These are phyloP conservation scores for Anthopleura sola DNA, from an alignment of 64 coral and sea anemone species.

Conservation along the genomic window DNA sequence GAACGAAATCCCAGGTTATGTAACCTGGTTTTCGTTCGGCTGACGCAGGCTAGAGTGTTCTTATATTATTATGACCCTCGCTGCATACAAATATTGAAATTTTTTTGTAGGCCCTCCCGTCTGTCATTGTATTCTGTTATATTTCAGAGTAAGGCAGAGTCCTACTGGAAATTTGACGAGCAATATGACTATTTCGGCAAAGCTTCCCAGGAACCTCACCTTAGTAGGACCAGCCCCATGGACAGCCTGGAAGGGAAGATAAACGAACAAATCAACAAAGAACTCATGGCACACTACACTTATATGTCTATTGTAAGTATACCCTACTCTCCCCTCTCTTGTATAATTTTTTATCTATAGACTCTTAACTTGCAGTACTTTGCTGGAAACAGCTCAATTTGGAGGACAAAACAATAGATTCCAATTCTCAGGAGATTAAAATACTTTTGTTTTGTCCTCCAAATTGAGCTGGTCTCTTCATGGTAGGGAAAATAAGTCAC, in stretches of 20 bases:
- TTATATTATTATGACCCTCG: background rate
- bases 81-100: background rate
- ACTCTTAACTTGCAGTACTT: background rate
- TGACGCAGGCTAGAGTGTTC: too few species aligned
- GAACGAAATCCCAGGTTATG: too few species aligned
- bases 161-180: background rate
- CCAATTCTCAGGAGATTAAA: too few species aligned
- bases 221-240: background rate
- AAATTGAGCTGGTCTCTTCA: too few species aligned
- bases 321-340: background rate
- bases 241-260: constrained; percentile 18
- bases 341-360: background rate
- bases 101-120: background rate
- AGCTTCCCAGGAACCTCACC: background rate
- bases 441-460: too few species aligned
- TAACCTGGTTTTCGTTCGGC: too few species aligned
- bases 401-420: too few species aligned
- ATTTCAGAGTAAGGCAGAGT: background rate
- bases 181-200: constrained; percentile 22
- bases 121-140: background rate
- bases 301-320: constrained; percentile 55
- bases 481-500: too few species aligned
- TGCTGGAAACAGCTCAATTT: too few species aligned
- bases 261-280: constrained; percentile 66
- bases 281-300: constrained; percentile 54